phyloP scores from a whole-genome alignment of 2,113 vertebrate species.

The Sterna hirundo region DNA sequence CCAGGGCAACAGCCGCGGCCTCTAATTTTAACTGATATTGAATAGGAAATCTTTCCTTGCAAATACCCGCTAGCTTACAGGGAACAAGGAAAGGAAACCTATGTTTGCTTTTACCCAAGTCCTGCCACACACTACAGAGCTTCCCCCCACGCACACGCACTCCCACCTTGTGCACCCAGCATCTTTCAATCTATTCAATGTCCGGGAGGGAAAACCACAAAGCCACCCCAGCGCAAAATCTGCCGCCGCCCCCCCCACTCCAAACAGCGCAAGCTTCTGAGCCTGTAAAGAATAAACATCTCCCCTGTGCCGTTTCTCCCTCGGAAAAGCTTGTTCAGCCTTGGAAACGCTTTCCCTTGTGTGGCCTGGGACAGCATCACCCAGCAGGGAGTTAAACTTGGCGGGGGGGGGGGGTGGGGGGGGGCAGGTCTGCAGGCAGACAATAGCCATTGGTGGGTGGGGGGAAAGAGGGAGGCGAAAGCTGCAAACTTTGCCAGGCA shows the following conservation, averaged over 20 bases:
- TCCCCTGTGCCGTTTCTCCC: not conserved
- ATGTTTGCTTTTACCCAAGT: not conserved
- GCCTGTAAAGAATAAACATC: not conserved
- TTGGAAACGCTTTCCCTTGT: not conserved
- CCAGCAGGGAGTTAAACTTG: not conserved
- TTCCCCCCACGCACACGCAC: rapidly evolving
- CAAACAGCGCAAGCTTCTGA: rapidly evolving
- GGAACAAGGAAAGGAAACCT: not conserved
- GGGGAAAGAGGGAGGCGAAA: not conserved
- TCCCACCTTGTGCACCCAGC: not conserved
- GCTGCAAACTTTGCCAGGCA: not conserved
- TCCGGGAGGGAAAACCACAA: not conserved
- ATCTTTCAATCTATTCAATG: rapidly evolving
- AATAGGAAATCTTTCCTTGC: not conserved
- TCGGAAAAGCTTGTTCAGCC: not conserved
- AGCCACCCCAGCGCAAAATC: not conserved
- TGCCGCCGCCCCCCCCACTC: no score
- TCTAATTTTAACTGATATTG: rapidly evolving
- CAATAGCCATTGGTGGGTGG: rapidly evolving
- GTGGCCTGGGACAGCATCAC: not conserved
- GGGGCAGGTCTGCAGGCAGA: not conserved
- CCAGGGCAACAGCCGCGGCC: not conserved
- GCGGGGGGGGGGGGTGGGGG: not conserved
- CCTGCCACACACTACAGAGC: not conserved
- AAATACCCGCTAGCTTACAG: not conserved